Conservation (phyloP, 1,140 invertebrate genomes). For the Delia radicum region DNA sequence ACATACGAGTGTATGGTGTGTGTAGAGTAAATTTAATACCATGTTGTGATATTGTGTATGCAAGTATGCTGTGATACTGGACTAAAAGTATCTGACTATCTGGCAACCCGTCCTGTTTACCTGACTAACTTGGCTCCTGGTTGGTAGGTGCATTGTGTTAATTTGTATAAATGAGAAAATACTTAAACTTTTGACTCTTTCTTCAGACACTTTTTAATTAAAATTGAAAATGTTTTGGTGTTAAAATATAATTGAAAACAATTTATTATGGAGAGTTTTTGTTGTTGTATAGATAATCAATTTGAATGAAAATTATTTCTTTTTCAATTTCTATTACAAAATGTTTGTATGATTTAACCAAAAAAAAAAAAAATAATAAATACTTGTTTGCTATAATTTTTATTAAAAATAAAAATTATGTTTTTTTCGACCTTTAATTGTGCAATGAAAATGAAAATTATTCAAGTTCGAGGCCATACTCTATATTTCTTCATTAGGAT, state of each 20-base stretch:
- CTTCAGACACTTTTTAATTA: neutral
- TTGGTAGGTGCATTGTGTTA: neutral
- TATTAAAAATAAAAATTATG: too few relatives aligned
- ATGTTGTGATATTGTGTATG: neutral
- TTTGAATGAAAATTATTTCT: too few relatives aligned
- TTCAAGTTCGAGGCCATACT: too few relatives aligned
- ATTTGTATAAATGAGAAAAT: neutral
- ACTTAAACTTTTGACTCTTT: neutral
- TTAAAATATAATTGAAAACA: neutral
- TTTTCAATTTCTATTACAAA: too few relatives aligned
- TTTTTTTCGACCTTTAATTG: too few relatives aligned
- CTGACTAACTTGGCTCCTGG: neutral
- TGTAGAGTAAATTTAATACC: neutral
- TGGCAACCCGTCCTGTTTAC: neutral
- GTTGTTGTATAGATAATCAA: too few relatives aligned
- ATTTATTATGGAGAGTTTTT: too few relatives aligned
- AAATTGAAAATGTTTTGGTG: neutral
- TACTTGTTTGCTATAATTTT: too few relatives aligned
- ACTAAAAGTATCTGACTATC: neutral
- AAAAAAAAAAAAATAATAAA: too few relatives aligned
- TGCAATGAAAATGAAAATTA: too few relatives aligned
- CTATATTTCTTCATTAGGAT: too few relatives aligned
- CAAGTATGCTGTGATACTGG: neutral
- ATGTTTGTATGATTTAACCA: too few relatives aligned
- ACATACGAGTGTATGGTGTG: neutral